These are phyloP conservation scores for Urosaurus nigricauda DNA, from an alignment of 2,797 vertebrate genomes.

Conservation along the genomic window DNA sequence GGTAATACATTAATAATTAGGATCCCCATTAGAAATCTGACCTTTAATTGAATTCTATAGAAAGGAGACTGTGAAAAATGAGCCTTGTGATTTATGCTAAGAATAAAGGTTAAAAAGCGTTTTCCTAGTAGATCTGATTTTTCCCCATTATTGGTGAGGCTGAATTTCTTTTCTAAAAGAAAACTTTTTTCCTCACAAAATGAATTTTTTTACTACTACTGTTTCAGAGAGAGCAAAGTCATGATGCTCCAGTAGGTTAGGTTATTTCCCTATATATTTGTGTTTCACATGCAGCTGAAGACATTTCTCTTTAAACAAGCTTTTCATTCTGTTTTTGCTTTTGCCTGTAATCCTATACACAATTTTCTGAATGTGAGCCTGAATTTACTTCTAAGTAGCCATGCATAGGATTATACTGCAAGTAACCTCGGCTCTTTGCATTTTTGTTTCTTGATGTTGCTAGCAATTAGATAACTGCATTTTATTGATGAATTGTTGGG, in stretches of 20 bases:
- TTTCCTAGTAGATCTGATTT: slow-evolving; percentile 73
- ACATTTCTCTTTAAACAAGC: neutral
- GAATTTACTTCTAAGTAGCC: neutral
- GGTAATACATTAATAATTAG: slow-evolving; percentile 86
- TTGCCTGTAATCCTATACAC: slow-evolving; percentile 3
- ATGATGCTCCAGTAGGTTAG: neutral
- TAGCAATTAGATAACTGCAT: neutral
- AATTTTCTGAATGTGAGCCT: neutral
- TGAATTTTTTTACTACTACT: slow-evolving; percentile 40
- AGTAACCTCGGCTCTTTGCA: neutral
- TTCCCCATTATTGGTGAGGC: slow-evolving; percentile 50
- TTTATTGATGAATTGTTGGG: neutral
- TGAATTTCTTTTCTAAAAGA: slow-evolving; percentile 42
- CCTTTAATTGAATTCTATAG: slow-evolving; percentile 87
- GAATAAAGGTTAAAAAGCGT: slow-evolving; percentile 84
- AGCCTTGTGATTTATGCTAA: slow-evolving; percentile 82
- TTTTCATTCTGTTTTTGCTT: neutral
- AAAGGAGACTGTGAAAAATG: slow-evolving; percentile 82
- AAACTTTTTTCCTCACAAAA: slow-evolving; percentile 29
- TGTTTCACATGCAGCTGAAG: neutral
- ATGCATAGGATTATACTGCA: neutral
- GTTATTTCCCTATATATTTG: neutral
- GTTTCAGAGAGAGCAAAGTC: slow-evolving; percentile 27
- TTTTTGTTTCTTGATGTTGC: neutral
- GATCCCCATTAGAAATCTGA: slow-evolving; percentile 83